Conservation (phyloP, 2,797 vertebrate genomes). For the Spea hammondii region DNA sequence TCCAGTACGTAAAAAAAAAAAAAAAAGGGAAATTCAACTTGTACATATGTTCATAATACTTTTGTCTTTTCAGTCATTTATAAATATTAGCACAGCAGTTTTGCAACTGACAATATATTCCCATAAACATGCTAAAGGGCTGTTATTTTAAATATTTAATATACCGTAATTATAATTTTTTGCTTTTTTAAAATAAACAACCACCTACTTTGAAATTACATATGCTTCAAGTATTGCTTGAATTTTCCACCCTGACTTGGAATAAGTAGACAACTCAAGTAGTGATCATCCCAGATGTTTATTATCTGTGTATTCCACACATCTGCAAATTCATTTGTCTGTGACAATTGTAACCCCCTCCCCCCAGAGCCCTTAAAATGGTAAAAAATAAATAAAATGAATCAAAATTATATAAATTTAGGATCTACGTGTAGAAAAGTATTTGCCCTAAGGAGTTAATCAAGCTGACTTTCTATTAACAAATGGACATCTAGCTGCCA, state of each 20-base stretch:
- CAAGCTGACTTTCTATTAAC: no score
- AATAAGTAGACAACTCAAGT: not conserved
- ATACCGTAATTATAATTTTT: no score
- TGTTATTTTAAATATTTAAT: no score
- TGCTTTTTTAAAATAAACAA: not conserved
- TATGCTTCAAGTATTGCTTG: not conserved
- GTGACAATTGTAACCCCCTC: not conserved
- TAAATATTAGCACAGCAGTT: not conserved
- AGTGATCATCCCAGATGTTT: not conserved
- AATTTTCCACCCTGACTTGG: not conserved
- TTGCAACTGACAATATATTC: not conserved
- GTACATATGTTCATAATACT: not conserved
- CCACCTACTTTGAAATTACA: not conserved
- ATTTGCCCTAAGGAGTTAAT: no score
- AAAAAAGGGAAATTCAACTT: not conserved
- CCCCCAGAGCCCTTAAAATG: no score
- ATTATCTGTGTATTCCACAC: conserved; percentile 5
- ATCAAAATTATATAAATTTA: no score
- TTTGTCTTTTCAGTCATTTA: not conserved
- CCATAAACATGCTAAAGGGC: no score
- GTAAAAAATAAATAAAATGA: no score
- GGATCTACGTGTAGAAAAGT: no score
- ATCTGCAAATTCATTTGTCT: not conserved
- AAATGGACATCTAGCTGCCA: no score
- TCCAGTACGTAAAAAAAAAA: no score